phyloP scores from a whole-genome alignment of 2,888 invertebrate genomes.

The Mamestra brassicae region DNA sequence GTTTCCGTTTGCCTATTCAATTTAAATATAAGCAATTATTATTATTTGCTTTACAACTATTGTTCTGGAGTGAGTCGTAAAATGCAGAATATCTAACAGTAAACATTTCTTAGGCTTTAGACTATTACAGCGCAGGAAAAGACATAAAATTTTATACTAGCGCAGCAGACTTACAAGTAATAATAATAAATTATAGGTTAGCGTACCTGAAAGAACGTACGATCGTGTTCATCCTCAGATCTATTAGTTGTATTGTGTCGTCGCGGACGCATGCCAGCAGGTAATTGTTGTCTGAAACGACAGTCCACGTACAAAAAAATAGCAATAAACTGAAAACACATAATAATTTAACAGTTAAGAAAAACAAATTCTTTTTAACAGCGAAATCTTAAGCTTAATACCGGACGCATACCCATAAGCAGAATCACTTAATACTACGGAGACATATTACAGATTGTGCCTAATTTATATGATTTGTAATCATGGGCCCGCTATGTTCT shows the following conservation, averaged over 20 bases:
- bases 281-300: slow-evolving; percentile 95
- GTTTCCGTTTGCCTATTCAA: slow-evolving; percentile 12
- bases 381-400: slow-evolving; percentile 59
- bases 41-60: slow-evolving; percentile 34
- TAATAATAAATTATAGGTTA: slow-evolving; percentile 56
- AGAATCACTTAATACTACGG: slow-evolving; percentile 63
- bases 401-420: background rate
- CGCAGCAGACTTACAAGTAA: slow-evolving; percentile 52
- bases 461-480: slow-evolving; percentile 70
- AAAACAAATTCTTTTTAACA: slow-evolving; percentile 22
- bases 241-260: slow-evolving; percentile 98
- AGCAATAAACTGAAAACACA: slow-evolving; percentile 38
- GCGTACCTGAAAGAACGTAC: slow-evolving; percentile 96
- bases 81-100: slow-evolving; percentile 55
- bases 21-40: slow-evolving; percentile 38
- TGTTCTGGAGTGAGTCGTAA: slow-evolving; percentile 50
- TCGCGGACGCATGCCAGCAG: slow-evolving; percentile 98
- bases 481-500: slow-evolving; percentile 68
- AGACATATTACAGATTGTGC: slow-evolving; percentile 66
- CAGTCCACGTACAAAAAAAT: slow-evolving; percentile 43
- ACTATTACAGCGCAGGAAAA: slow-evolving; percentile 50
- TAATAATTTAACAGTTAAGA: slow-evolving; percentile 23
- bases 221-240: slow-evolving; percentile 98
- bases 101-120: slow-evolving; percentile 36
- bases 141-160: slow-evolving; percentile 55